Conservation (phyloP, 2,113 vertebrate genomes). For the Ancistrus triradiatus region DNA sequence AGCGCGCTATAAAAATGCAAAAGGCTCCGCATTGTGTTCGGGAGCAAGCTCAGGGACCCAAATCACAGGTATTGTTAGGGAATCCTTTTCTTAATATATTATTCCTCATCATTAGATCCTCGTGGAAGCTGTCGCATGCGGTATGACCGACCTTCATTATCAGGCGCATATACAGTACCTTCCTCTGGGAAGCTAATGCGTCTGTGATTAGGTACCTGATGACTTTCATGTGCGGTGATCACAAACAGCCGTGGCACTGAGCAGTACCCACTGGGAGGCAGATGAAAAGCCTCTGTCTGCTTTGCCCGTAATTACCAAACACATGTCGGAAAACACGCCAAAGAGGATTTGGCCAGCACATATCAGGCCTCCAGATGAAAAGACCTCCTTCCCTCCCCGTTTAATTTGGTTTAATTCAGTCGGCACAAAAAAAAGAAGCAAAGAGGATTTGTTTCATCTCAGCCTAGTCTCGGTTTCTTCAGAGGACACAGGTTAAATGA, state of each 20-base stretch:
- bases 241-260: constrained; percentile 37
- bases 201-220: constrained; percentile 41
- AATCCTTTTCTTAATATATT: constrained; percentile 42
- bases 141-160: constrained; percentile 39
- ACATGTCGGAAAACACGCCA: constrained; percentile 42
- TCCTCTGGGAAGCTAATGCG: not conserved
- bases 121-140: constrained; percentile 37
- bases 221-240: constrained; percentile 40
- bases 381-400: constrained; percentile 17
- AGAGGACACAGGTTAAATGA: too few species aligned
- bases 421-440: too few species aligned
- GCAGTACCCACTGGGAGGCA: constrained; percentile 9
- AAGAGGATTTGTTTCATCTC: too few species aligned
- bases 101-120: constrained; percentile 43
- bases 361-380: constrained; percentile 34
- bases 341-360: constrained; percentile 33
- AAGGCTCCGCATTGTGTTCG: constrained; percentile 43
- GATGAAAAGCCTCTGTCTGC: constrained; percentile 40
- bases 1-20: constrained; percentile 56
- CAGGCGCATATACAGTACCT: not conserved
- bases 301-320: constrained; percentile 48
- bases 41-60: constrained; percentile 24
- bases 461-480: too few species aligned
- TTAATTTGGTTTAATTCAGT: constrained; percentile 37
- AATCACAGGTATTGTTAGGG: constrained; percentile 26